A percentile compares a stretch with the other conserved stretches of the same genome.
Evolutionary conservation across 92 coral and sea anemone genomes (phyloP).

Genomic region (Zoanthus sansibaricus): DNA sequence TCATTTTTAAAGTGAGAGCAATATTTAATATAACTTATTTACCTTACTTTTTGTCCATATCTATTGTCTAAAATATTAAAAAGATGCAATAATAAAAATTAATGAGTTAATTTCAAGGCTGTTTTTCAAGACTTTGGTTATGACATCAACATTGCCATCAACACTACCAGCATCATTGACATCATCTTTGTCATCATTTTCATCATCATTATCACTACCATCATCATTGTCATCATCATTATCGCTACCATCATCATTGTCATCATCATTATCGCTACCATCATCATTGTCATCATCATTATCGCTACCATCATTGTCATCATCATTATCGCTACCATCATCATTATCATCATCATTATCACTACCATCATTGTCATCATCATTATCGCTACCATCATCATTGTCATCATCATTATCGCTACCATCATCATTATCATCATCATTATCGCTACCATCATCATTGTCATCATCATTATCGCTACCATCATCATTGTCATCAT

Average conservation of each 20-base stretch:
- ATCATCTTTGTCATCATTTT: background rate
- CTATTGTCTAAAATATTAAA: too few relatives aligned
- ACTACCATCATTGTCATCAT: background rate
- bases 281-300: background rate
- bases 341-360: too few relatives aligned
- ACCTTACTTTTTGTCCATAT: too few relatives aligned
- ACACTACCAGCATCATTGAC: background rate
- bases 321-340: too few relatives aligned
- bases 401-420: background rate
- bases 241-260: background rate
- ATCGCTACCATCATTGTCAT: background rate
- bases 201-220: background rate
- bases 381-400: background rate
- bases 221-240: background rate
- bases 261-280: background rate
- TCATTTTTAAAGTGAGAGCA: too few relatives aligned
- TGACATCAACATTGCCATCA: background rate
- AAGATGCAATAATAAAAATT: too few relatives aligned
- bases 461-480: background rate
- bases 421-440: background rate
- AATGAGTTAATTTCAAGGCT: too few relatives aligned
- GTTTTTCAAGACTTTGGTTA: too few relatives aligned
- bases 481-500: too few relatives aligned
- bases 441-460: background rate
- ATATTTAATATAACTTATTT: too few relatives aligned